Conservation (phyloP, 53 echinoderm and acorn worm genomes). For the Zoroaster sp. region DNA sequence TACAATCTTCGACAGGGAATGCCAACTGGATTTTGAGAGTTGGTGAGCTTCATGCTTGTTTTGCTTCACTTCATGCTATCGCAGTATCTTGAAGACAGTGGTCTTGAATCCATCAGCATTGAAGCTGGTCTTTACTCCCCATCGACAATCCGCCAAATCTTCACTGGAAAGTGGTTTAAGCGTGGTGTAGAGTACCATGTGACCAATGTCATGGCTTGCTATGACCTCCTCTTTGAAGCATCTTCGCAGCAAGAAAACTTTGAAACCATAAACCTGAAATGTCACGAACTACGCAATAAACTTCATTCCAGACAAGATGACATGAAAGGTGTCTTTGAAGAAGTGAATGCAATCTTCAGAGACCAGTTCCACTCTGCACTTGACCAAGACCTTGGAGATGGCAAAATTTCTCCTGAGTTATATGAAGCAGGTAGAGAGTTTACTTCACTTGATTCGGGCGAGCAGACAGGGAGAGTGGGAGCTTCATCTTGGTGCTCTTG, state of each 20-base stretch:
- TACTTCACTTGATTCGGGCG: conserved; percentile 66
- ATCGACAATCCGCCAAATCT: conserved; percentile 40
- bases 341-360: conserved; percentile 47
- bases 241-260: conserved; percentile 42
- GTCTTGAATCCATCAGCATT: conserved; percentile 34
- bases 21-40: conserved; percentile 53
- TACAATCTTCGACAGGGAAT: conserved; percentile 37
- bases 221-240: conserved; percentile 58
- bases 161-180: conserved; percentile 63
- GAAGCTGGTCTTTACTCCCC: conserved; percentile 61
- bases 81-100: conserved; percentile 61
- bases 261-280: conserved; percentile 40
- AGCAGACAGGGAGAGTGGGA: conserved; percentile 56
- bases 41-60: conserved; percentile 58
- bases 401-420: conserved; percentile 45
- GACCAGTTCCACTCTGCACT: conserved; percentile 16
- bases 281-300: conserved; percentile 44
- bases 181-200: conserved; percentile 61
- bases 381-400: conserved; percentile 34
- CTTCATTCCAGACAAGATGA: conserved; percentile 39
- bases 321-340: conserved; percentile 39
- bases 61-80: conserved; percentile 58
- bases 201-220: conserved; percentile 51
- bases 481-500: conserved; percentile 34
- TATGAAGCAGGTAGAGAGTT: conserved; percentile 61